A percentile compares a stretch with the other conserved stretches of the same genome.
Conservation (phyloP, 2,797 vertebrate species). For the Dromococcyx pavoninus region DNA sequence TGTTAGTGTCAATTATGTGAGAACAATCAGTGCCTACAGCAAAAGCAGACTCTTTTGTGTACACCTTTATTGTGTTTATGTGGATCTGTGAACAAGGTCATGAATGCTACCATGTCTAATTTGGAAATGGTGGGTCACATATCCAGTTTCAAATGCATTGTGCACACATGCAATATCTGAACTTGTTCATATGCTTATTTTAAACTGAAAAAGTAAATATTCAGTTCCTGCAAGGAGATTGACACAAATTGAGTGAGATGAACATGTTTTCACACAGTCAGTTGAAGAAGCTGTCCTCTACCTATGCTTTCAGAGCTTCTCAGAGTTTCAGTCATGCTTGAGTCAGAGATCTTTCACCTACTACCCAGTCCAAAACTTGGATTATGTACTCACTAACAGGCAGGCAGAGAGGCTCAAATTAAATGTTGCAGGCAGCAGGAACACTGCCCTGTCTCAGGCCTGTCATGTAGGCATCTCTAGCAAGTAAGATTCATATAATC, state of each 20-base stretch:
- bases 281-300: neutral
- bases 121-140: neutral
- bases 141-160: neutral
- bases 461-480: fast-evolving
- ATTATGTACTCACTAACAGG: neutral
- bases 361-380: neutral
- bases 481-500: neutral
- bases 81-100: neutral
- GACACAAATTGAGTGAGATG: neutral
- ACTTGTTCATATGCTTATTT: neutral
- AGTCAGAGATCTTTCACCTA: neutral
- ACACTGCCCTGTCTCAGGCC: neutral
- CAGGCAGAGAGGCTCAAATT: neutral
- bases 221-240: no score
- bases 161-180: no score
- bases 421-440: neutral
- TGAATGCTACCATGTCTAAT: neutral
- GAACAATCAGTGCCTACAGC: neutral
- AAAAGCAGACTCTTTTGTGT: neutral
- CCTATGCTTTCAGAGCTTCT: neutral
- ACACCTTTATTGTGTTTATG: neutral
- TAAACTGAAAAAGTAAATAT: no score
- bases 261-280: neutral
- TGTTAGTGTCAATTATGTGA: neutral
- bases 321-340: neutral